phyloP scores from a whole-genome alignment of 2,113 vertebrate species.

The Psammodynastes pulverulentus region DNA sequence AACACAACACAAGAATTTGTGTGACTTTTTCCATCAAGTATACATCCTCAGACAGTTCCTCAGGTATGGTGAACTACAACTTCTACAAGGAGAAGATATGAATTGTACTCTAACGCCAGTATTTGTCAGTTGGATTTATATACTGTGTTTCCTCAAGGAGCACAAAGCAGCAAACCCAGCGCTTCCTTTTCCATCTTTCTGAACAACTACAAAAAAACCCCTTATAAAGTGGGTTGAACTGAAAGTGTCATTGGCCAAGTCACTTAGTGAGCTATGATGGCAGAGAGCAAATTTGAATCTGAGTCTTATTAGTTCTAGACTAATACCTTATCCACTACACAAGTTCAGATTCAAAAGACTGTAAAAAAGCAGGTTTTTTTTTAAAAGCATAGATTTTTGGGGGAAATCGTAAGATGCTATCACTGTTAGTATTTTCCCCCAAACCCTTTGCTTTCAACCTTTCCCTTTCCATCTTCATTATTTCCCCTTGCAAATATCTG shows the following conservation, averaged over 20 bases:
- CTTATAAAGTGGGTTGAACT: neutral
- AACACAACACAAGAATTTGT: constrained; percentile 36
- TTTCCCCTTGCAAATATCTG: neutral
- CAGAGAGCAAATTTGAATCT: neutral
- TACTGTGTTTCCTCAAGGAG: neutral
- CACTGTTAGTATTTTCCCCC: neutral
- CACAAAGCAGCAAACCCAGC: neutral
- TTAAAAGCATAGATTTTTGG: neutral
- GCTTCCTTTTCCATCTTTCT: neutral
- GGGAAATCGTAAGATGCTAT: constrained; percentile 29
- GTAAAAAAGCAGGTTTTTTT: neutral
- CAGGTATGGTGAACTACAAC: neutral
- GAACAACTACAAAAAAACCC: neutral
- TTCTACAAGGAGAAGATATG: neutral
- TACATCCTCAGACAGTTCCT: neutral
- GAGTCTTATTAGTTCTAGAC: neutral
- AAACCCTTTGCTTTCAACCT: neutral
- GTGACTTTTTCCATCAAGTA: neutral
- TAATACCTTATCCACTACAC: neutral
- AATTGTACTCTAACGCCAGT: neutral
- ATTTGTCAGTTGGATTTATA: neutral
- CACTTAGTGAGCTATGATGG: neutral
- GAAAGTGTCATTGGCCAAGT: neutral
- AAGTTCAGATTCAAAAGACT: neutral
- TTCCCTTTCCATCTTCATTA: neutral